A percentile compares a stretch with the other conserved stretches of the same genome.
These are phyloP conservation scores for Drosophila pachea DNA, from an alignment of 1,140 invertebrate species.

Conservation along the genomic window DNA sequence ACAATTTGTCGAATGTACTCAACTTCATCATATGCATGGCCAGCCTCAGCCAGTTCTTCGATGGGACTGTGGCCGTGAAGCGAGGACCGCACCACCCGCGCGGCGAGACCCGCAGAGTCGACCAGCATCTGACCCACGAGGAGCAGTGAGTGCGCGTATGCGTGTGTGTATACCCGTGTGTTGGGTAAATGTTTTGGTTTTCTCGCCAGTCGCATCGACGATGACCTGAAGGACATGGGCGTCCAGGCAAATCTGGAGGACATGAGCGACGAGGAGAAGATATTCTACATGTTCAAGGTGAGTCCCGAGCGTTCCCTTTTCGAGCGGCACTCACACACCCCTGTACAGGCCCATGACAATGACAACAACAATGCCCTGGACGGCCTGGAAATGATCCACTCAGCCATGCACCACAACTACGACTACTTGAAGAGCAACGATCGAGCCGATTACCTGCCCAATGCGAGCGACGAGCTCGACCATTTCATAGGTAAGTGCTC, in stretches of 20 bases:
- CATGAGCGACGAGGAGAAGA: slow-evolving; percentile 85
- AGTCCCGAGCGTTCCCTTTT: neutral
- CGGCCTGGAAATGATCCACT: slow-evolving; percentile 87
- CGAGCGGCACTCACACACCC: neutral
- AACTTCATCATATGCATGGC: slow-evolving; percentile 75
- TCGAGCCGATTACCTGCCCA: slow-evolving; percentile 61
- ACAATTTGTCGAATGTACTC: slow-evolving; percentile 68
- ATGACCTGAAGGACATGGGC: slow-evolving; percentile 67
- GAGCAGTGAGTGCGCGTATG: slow-evolving; percentile 80
- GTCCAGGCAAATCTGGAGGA: slow-evolving; percentile 78
- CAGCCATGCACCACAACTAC: slow-evolving; percentile 80
- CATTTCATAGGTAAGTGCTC: slow-evolving; percentile 69
- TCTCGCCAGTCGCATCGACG: slow-evolving; percentile 67
- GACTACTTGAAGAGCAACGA: slow-evolving; percentile 69
- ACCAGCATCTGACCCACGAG: slow-evolving; percentile 84
- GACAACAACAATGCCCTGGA: slow-evolving; percentile 89
- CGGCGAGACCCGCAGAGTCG: slow-evolving; percentile 81
- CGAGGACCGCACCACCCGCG: slow-evolving; percentile 86
- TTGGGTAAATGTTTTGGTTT: slow-evolving; percentile 5
- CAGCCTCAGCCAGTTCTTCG: slow-evolving; percentile 68
- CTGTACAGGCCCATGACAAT: slow-evolving; percentile 80
- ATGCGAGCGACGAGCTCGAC: slow-evolving; percentile 69
- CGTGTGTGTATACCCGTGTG: neutral
- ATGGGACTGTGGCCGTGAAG: slow-evolving; percentile 54
- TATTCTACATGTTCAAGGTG: slow-evolving; percentile 83